A percentile compares a stretch with the other conserved stretches of the same genome.
phyloP scores from a whole-genome alignment of 2,113 vertebrate species.

The Nanorana parkeri region DNA sequence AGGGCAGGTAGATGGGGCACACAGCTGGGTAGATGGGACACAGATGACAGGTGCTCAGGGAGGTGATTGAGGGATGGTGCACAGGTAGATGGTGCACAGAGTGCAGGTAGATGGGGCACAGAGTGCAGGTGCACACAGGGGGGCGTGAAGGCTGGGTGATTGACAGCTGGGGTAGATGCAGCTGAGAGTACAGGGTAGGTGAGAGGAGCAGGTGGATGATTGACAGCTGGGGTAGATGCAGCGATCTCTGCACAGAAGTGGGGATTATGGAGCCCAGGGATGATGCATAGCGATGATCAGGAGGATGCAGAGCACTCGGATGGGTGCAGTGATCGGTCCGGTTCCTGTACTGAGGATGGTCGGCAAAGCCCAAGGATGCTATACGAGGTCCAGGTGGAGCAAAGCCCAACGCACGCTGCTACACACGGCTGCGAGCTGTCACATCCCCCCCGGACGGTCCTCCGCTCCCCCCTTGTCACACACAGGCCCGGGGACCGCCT shows the following conservation, averaged over 20 bases:
- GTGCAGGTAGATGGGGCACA: neutral
- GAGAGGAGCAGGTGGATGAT: too few species aligned
- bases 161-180: neutral
- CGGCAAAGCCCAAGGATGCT: neutral
- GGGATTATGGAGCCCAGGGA: neutral
- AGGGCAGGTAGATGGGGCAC: too few species aligned
- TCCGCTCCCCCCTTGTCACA: neutral
- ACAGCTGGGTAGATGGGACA: neutral
- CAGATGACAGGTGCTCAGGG: neutral
- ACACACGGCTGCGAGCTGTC: constrained; percentile 18
- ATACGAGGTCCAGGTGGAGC: constrained; percentile 9
- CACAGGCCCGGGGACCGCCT: constrained; percentile 28
- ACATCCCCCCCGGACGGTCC: neutral
- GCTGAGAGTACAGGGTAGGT: neutral
- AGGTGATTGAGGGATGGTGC: neutral
- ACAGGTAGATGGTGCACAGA: neutral
- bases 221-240: too few species aligned
- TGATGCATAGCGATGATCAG: neutral
- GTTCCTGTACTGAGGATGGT: neutral
- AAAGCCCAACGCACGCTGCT: neutral
- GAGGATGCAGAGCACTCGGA: neutral
- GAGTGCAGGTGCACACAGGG: neutral
- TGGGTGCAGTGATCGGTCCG: neutral
- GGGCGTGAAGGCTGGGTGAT: neutral
- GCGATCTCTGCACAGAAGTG: too few species aligned